Evolutionary conservation across 1,140 invertebrate species (phyloP).

Genomic region (Formica exsecta): DNA sequence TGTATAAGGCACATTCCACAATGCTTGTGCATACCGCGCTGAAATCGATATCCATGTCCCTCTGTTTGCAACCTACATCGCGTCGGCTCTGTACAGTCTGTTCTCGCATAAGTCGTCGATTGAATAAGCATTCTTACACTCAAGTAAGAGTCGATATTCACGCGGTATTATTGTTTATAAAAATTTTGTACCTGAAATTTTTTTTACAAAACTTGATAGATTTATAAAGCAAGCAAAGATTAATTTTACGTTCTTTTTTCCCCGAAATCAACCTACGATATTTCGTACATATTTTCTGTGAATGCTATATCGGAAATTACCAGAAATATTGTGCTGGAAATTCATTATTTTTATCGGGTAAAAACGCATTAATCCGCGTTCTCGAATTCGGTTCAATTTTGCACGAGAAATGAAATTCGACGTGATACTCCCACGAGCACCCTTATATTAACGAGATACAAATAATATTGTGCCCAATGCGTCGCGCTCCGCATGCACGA

Average conservation of each 20-base stretch:
- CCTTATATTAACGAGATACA: conserved; percentile 44
- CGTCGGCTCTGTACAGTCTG: conserved; percentile 60
- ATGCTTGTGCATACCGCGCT: conserved; percentile 83
- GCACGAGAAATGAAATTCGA: conserved; percentile 36
- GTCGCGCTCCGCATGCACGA: background rate
- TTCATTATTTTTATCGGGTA: conserved; percentile 28
- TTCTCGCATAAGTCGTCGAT: conserved; percentile 1
- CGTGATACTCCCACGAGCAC: conserved; percentile 18
- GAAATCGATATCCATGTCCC: conserved; percentile 85
- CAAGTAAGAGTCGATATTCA: background rate
- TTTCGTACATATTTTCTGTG: too few species aligned
- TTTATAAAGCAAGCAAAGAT: background rate
- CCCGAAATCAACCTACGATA: background rate
- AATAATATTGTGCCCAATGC: conserved; percentile 24
- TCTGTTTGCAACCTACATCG: conserved; percentile 85
- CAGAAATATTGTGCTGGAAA: conserved; percentile 3
- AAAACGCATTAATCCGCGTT: conserved; percentile 36
- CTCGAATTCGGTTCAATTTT: conserved; percentile 34
- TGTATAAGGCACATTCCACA: conserved; percentile 84
- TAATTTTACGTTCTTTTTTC: conserved; percentile 16
- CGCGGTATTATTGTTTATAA: background rate
- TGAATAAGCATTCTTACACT: background rate
- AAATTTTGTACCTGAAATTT: background rate
- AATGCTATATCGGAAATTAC: conserved; percentile 17
- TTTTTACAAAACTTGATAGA: background rate